phyloP scores from a whole-genome alignment of 2,113 vertebrate genomes.

The Galemys pyrenaicus region DNA sequence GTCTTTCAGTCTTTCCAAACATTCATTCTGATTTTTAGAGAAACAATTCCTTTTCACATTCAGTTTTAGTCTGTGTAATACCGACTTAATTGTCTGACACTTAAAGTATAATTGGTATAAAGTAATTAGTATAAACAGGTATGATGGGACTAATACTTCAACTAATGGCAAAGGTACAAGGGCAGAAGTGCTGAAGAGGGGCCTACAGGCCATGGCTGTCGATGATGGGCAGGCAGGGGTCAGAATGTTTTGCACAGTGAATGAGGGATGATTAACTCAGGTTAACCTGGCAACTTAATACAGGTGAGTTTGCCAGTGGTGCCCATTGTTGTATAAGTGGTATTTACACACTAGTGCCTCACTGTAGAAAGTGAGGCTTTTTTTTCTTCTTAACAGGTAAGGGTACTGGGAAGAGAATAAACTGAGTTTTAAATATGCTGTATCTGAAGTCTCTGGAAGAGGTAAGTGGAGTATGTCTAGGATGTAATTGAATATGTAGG shows the following conservation, averaged over 20 bases:
- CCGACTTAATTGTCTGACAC: neutral
- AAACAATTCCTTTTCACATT: slow-evolving; percentile 13
- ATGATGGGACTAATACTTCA: neutral
- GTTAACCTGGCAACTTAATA: neutral
- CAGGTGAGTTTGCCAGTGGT: neutral
- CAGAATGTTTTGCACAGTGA: neutral
- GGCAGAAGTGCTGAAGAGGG: neutral
- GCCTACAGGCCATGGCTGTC: neutral
- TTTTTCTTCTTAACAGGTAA: neutral
- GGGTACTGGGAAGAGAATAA: neutral
- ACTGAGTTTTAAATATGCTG: neutral
- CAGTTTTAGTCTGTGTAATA: neutral
- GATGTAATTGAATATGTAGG: neutral
- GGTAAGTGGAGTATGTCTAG: neutral
- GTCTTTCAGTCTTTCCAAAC: slow-evolving; percentile 24
- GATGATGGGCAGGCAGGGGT: no score
- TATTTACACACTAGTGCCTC: neutral
- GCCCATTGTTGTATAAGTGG: no score
- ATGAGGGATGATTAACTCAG: neutral
- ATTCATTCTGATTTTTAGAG: neutral
- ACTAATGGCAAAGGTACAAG: neutral
- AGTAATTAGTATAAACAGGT: neutral
- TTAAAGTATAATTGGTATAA: neutral
- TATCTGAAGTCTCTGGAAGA: neutral
- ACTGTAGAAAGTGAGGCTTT: neutral